A percentile compares a stretch with the other conserved stretches of the same genome.
phyloP scores from a whole-genome alignment of 2,888 invertebrate genomes.

The Chesias legatella region DNA sequence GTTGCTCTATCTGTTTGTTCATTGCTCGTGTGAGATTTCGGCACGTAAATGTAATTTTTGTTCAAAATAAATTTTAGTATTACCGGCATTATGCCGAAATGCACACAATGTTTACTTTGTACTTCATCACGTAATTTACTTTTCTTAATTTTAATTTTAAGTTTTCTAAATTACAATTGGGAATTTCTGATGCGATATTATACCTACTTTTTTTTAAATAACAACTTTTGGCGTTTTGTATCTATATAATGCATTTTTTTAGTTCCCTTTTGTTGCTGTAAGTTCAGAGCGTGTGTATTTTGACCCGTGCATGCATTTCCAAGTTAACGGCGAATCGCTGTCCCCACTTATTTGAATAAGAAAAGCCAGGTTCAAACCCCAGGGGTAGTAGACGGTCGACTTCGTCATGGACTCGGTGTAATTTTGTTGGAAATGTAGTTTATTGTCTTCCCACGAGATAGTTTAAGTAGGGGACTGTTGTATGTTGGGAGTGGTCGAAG shows the following conservation, averaged over 20 bases:
- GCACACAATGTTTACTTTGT: too few species aligned
- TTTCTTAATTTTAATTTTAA: too few species aligned
- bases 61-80: constrained; percentile 12
- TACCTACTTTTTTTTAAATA: too few species aligned
- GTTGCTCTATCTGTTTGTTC: constrained; percentile 65
- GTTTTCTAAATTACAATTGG: too few species aligned
- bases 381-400: constrained; percentile 43
- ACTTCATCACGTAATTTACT: too few species aligned
- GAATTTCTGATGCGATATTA: too few species aligned
- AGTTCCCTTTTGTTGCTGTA: constrained; percentile 14
- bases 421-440: constrained; percentile 41
- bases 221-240: too few species aligned
- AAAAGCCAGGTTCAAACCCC: constrained; percentile 56
- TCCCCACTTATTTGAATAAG: constrained; percentile 74
- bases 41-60: constrained; percentile 21
- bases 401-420: constrained; percentile 46
- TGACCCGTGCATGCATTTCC: constrained; percentile 41
- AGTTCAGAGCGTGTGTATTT: constrained; percentile 23
- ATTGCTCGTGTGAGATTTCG: constrained; percentile 35
- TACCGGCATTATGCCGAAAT: constrained; percentile 10
- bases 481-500: constrained; percentile 4
- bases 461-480: constrained; percentile 18
- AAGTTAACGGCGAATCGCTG: constrained; percentile 59
- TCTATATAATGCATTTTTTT: too few species aligned
- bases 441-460: constrained; percentile 32